Conservation (phyloP, 2,888 invertebrate genomes). For the Drosophila atripex region DNA sequence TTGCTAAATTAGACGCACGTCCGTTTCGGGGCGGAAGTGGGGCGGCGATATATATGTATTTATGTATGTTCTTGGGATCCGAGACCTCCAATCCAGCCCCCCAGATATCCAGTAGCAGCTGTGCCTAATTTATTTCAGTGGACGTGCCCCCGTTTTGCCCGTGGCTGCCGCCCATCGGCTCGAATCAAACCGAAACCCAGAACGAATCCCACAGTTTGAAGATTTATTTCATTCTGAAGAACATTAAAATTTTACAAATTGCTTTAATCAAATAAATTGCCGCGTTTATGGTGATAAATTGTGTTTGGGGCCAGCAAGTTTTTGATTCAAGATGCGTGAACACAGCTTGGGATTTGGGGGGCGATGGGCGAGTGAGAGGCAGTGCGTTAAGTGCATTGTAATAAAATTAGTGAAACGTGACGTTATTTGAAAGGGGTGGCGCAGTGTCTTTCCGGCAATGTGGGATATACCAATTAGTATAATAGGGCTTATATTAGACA, state of each 20-base stretch:
- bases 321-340: constrained; percentile 43
- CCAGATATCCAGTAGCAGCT: constrained; percentile 55
- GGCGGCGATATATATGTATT: constrained; percentile 2
- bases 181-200: constrained; percentile 46
- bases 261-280: constrained; percentile 76
- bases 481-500: not conserved
- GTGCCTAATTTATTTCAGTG: constrained; percentile 74
- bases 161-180: constrained; percentile 21
- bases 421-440: constrained; percentile 3
- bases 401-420: constrained; percentile 7
- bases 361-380: not conserved
- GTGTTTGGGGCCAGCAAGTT: constrained; percentile 54
- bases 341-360: constrained; percentile 23
- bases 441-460: not conserved
- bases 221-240: constrained; percentile 74
- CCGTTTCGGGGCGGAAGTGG: constrained; percentile 41
- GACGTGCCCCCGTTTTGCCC: constrained; percentile 64
- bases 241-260: constrained; percentile 80
- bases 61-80: constrained; percentile 5
- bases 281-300: constrained; percentile 77
- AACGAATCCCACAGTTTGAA: constrained; percentile 67
- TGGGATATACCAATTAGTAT: not conserved
- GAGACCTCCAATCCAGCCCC: constrained; percentile 23
- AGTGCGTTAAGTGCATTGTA: constrained; percentile 29
- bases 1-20: constrained; percentile 71